These are phyloP conservation scores for Dendropsophus ebraccatus DNA, from an alignment of 2,113 vertebrate genomes.

Conservation along the genomic window DNA sequence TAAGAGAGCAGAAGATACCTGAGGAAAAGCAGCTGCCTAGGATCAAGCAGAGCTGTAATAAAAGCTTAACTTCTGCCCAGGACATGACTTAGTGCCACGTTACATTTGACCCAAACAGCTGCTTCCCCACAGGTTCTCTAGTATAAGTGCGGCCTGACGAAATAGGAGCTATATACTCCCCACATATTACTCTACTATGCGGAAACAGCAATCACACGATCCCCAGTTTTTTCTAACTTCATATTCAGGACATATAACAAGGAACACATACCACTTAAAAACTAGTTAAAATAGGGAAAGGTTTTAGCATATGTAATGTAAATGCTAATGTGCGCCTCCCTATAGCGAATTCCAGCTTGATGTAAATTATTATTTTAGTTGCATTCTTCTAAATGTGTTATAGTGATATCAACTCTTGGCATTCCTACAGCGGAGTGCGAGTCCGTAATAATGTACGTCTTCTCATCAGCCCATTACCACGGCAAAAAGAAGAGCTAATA, in stretches of 20 bases:
- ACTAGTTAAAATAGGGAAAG: background rate
- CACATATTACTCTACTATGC: too few relatives aligned
- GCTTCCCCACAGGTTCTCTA: too few relatives aligned
- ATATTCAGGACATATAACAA: background rate
- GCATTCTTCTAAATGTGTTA: background rate
- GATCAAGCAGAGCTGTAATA: too few relatives aligned
- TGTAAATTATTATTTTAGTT: background rate
- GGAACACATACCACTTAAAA: background rate
- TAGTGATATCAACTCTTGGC: background rate
- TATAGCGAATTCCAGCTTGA: background rate
- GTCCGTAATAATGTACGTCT: background rate
- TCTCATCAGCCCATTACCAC: background rate
- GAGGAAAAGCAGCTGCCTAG: too few relatives aligned
- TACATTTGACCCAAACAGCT: too few relatives aligned
- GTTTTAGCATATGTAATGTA: background rate
- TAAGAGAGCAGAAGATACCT: too few relatives aligned
- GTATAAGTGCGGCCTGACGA: too few relatives aligned
- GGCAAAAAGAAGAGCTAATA: conserved; percentile 20
- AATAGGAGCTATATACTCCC: too few relatives aligned
- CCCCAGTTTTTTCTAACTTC: background rate
- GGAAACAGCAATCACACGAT: too few relatives aligned
- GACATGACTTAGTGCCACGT: too few relatives aligned
- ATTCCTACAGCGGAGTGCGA: background rate
- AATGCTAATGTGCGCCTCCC: background rate
- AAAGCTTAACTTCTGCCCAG: too few relatives aligned